phyloP scores from a whole-genome alignment of 2,113 vertebrate genomes.

The Mus pahari region DNA sequence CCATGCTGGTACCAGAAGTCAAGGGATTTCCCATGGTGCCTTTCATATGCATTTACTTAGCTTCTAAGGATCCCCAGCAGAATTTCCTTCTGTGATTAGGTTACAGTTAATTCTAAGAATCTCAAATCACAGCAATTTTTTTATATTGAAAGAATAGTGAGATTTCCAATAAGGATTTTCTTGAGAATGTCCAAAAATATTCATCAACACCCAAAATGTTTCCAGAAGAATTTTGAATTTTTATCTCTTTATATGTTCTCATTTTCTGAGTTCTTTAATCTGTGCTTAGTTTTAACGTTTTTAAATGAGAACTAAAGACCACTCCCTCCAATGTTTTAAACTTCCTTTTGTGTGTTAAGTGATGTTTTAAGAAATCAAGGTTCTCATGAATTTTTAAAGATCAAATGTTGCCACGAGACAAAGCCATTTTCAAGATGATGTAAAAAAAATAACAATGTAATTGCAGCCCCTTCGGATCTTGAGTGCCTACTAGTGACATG shows the following conservation, averaged over 20 bases:
- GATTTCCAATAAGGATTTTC: constrained; percentile 36
- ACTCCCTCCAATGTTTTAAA: background rate
- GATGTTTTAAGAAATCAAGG: constrained; percentile 23
- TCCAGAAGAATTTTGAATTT: constrained; percentile 27
- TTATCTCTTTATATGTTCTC: background rate
- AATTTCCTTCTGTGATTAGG: constrained; percentile 42
- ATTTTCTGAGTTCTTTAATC: constrained; percentile 23
- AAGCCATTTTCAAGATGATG: background rate
- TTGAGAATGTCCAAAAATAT: background rate
- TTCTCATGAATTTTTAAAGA: constrained; percentile 40
- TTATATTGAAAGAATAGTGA: background rate
- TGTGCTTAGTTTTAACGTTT: constrained; percentile 1
- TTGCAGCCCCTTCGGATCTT: background rate
- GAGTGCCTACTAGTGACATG: background rate
- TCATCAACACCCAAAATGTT: background rate
- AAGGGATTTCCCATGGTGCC: constrained; percentile 22
- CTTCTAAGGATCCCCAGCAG: constrained; percentile 33
- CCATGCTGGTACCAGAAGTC: background rate
- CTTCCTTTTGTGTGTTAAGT: background rate
- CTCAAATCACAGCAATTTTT: constrained; percentile 32
- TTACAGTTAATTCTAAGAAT: constrained; percentile 50
- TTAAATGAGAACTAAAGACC: background rate
- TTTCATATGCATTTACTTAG: constrained; percentile 14
- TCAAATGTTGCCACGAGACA: background rate
- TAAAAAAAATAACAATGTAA: background rate